A percentile compares a stretch with the other conserved stretches of the same genome.
These are phyloP conservation scores for Chrysopilus asiliformis DNA, from an alignment of 2,888 invertebrate genomes.

Conservation along the genomic window DNA sequence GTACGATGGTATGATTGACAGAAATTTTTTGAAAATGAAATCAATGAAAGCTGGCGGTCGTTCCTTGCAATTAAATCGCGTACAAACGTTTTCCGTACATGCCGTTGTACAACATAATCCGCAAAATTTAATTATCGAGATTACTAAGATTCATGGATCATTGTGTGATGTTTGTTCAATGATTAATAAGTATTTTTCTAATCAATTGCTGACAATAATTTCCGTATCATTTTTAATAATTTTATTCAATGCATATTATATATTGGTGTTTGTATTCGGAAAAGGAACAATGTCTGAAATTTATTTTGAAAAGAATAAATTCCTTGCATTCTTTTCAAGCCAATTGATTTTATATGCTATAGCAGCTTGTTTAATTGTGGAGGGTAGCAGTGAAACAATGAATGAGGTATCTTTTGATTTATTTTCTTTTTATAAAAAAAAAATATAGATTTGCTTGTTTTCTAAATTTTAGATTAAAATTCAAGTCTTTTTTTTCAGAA, in stretches of 20 bases:
- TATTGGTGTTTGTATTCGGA: constrained; percentile 30
- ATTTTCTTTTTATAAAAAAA: too few species aligned
- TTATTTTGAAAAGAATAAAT: constrained; percentile 32
- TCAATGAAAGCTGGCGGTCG: too few species aligned
- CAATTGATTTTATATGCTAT: constrained; percentile 33
- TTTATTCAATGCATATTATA: constrained; percentile 35
- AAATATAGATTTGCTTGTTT: too few species aligned
- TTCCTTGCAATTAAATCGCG: too few species aligned
- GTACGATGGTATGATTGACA: too few species aligned
- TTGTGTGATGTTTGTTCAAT: constrained; percentile 35
- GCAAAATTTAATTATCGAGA: too few species aligned
- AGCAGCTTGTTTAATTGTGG: constrained; percentile 33
- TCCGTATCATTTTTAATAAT: constrained; percentile 35
- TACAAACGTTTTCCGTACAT: too few species aligned
- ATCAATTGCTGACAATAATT: constrained; percentile 34
- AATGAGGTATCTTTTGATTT: too few species aligned
- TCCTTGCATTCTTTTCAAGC: constrained; percentile 34
- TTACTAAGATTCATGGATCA: constrained; percentile 29
- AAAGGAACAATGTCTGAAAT: too few species aligned
- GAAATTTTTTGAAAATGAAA: too few species aligned
- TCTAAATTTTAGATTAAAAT: neutral
- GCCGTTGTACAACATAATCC: too few species aligned
- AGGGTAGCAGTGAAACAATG: constrained; percentile 33
- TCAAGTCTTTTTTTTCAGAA: constrained; percentile 14
- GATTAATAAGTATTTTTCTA: constrained; percentile 35